These are phyloP conservation scores for Cepaea hortensis DNA, from an alignment of 2,888 invertebrate species.

Conservation along the genomic window DNA sequence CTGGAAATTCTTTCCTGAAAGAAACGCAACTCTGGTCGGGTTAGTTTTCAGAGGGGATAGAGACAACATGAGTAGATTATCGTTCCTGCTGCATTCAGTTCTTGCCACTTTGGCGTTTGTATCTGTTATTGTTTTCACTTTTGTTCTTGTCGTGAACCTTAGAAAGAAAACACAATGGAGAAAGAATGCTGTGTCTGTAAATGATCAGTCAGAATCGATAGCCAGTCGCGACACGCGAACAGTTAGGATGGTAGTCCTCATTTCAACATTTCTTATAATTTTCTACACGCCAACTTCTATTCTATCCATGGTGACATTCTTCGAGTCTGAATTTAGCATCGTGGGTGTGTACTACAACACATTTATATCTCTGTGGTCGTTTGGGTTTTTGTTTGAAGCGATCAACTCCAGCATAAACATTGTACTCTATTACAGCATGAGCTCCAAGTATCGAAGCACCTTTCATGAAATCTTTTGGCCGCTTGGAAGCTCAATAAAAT, in stretches of 20 bases:
- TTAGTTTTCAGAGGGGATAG: background rate
- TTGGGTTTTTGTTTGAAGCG: background rate
- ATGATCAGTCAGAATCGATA: background rate
- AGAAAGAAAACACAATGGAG: background rate
- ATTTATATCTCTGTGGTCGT: background rate
- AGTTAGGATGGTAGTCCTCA: background rate
- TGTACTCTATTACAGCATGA: slow-evolving; percentile 9
- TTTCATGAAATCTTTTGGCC: slow-evolving; percentile 9
- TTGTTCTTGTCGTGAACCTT: background rate
- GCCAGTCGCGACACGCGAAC: background rate
- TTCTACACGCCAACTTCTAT: background rate
- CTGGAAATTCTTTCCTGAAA: background rate
- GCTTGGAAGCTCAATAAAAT: background rate
- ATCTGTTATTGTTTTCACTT: background rate
- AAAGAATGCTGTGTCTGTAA: background rate
- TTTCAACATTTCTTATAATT: background rate
- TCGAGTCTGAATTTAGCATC: slow-evolving; percentile 15
- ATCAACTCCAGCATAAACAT: background rate
- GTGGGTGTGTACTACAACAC: background rate
- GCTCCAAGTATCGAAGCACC: slow-evolving; percentile 5
- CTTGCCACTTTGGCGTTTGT: background rate
- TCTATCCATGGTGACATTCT: slow-evolving; percentile 1
- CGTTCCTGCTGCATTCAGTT: background rate
- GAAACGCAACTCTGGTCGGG: background rate
- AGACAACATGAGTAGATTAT: too few relatives aligned